phyloP scores from a whole-genome alignment of 2,113 vertebrate species.

The Eurypyga helias region DNA sequence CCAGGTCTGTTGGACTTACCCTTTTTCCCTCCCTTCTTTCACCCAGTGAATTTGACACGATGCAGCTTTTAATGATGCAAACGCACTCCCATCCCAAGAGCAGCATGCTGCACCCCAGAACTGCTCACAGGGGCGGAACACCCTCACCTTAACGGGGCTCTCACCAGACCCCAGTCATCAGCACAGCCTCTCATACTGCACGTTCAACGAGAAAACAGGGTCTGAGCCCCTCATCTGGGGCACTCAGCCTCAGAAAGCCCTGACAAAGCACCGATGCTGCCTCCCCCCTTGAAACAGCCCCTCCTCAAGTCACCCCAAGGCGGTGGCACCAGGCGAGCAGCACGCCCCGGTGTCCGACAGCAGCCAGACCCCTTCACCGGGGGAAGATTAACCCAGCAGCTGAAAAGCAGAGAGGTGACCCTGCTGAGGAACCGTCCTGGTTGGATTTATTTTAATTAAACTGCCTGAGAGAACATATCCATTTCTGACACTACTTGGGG shows the following conservation, averaged over 20 bases:
- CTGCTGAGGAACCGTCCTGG: background rate
- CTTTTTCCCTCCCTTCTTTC: background rate
- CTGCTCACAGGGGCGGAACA: background rate
- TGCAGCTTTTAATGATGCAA: background rate
- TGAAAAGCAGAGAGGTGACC: background rate
- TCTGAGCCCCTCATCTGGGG: background rate
- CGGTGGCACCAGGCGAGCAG: background rate
- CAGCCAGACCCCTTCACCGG: background rate
- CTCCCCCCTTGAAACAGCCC: background rate
- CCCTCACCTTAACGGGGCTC: background rate
- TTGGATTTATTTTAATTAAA: background rate
- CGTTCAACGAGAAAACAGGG: fast-evolving
- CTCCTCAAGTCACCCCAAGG: background rate
- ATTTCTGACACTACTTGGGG: background rate
- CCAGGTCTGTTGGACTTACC: background rate
- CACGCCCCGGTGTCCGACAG: fast-evolving
- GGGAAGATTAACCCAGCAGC: background rate
- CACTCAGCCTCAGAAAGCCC: no score
- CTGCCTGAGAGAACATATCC: background rate
- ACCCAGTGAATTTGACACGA: background rate
- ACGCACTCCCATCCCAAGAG: background rate
- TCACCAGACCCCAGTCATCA: background rate
- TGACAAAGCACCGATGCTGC: fast-evolving
- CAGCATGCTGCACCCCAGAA: background rate
- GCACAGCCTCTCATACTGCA: background rate